A percentile compares a stretch with the other conserved stretches of the same genome.
These are phyloP conservation scores for Microchrysa polita DNA, from an alignment of 2,888 invertebrate species.

Conservation along the genomic window DNA sequence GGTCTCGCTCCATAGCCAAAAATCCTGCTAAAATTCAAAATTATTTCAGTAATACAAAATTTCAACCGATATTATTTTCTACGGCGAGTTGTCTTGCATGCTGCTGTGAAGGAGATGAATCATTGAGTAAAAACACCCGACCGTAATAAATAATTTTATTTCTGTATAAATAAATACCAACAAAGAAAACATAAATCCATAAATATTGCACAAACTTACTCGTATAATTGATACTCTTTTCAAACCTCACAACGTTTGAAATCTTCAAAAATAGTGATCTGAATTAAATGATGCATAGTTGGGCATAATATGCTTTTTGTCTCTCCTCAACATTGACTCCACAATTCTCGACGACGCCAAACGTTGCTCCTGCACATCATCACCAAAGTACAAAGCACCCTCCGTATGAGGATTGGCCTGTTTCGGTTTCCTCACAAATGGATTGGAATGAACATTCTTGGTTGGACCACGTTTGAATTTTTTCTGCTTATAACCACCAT, in stretches of 20 bases:
- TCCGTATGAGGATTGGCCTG: conserved; percentile 25
- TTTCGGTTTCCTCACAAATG: conserved; percentile 56
- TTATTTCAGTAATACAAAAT: no score
- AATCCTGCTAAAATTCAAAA: no score
- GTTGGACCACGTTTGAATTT: conserved; percentile 49
- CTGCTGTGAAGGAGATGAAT: no score
- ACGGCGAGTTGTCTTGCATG: no score
- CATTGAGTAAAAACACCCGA: no score
- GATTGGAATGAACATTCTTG: conserved; percentile 56
- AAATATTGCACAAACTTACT: neutral
- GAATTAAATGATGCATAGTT: conserved; percentile 58
- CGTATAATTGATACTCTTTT: no score
- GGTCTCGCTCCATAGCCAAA: no score
- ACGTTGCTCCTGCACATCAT: conserved; percentile 54
- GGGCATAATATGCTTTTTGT: conserved; percentile 58
- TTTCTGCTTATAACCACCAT: conserved; percentile 40
- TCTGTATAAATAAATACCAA: no score
- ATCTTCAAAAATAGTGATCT: conserved; percentile 20
- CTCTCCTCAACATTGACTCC: conserved; percentile 60
- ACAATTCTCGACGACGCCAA: conserved; percentile 60
- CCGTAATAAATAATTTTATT: no score
- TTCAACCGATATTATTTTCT: no score
- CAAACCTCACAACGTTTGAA: no score
- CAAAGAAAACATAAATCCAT: no score
- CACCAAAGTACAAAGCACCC: conserved; percentile 53